Evolutionary conservation across 1,140 invertebrate species (phyloP), one percentile per base, ranked within the genome.

Genomic region (Ptiloglossa arizonensis): DNA sequence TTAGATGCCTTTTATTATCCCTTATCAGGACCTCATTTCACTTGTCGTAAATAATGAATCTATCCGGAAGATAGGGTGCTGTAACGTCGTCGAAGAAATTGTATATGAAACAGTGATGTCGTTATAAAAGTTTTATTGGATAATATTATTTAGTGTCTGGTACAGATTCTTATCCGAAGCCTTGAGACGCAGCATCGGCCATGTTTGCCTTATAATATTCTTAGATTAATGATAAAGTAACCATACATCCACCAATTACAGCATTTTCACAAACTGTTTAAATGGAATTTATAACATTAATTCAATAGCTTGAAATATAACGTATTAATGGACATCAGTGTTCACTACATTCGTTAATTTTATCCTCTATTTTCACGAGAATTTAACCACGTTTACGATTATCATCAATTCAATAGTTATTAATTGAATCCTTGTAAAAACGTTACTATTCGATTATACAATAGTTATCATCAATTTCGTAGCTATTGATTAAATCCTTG

Each of bases 61-160:
- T 8, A 38, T 60, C 19, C 27, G 29, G 19, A 35, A 60, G 38
- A 56, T 66, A 74, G 24, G 48, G 19, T n/a, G 71, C 46, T 54
- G 35, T 54, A 66, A 54, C 22, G 48, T 44, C 41, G 62, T 44
- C 24, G 27, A 35, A 64, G 72, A 67, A 74, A 74, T 67, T 74
- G 62, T 66, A 48, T 56, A 44, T 56, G 71, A 64, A 66, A 46
- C 72, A 48, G 52, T 46, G 38, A 67, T 56, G 22, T 29, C 63
- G 72, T 44, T 75, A 75, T 75, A 68, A 68, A 75, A 75, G 38
- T 75, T 77, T 70, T 71, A 62, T 44, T 56, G 57, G 35, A 63
- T 59, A 63, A 78, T 71, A 63, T 78, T 62, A 78, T 63, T 78
- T 63, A 78, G 46, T 44, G 48, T 41, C 19, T 29, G 32, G 63